phyloP scores from a whole-genome alignment of 92 coral and sea anemone species.

The Virgularia gustaviana region DNA sequence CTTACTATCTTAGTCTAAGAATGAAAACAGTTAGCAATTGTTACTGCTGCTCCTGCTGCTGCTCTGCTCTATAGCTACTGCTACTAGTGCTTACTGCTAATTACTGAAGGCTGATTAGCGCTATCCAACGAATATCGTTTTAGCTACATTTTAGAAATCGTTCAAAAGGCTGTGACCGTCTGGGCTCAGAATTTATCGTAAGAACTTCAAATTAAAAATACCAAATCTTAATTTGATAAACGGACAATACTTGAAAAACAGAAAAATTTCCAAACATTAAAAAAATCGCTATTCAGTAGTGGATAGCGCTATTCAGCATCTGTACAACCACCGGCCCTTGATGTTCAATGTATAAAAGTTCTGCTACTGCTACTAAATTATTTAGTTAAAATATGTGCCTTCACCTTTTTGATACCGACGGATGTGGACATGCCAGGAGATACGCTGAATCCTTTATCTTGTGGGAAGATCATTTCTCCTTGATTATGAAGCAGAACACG shows the following conservation, averaged over 20 bases:
- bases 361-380: neutral
- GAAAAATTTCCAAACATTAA: neutral
- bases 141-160: neutral
- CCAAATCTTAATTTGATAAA: neutral
- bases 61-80: too few relatives aligned
- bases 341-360: neutral
- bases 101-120: too few relatives aligned
- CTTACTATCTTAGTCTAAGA: conserved; percentile 29
- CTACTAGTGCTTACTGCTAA: too few relatives aligned
- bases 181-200: too few relatives aligned
- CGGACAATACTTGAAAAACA: neutral
- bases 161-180: neutral
- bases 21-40: too few relatives aligned
- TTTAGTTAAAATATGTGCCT: too few relatives aligned
- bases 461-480: neutral
- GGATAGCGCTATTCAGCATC: too few relatives aligned
- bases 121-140: too few relatives aligned
- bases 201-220: too few relatives aligned
- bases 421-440: neutral
- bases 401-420: neutral
- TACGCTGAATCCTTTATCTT: neutral
- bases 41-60: too few relatives aligned
- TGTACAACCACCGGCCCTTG: neutral
- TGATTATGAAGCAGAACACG: neutral
- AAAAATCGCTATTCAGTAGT: too few relatives aligned